Evolutionary conservation across 2,888 invertebrate genomes (phyloP), one percentile per base, ranked within the genome.

Genomic region (Drosophila engyochracea): DNA sequence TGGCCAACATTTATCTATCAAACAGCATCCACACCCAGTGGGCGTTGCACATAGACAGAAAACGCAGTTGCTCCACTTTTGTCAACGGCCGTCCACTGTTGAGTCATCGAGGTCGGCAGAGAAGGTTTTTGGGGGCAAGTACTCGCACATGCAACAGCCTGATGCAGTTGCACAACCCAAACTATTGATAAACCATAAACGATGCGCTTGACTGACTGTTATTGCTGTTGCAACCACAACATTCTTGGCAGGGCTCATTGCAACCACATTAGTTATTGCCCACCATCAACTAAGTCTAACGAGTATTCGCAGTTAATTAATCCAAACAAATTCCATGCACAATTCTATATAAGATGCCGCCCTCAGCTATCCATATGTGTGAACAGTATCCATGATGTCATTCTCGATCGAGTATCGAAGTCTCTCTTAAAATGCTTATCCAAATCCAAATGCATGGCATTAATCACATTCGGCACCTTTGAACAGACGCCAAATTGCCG

Each of bases 1-100:
- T 82, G 86, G 65, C 84, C 69, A 65, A 65, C 70, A 69, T 59
- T 47, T 57, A 54, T 74, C 4, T 25, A 54, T 35, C 33, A 33
- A 33, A 16, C 82, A 63, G 58, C 59, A 25, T 71, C 83, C 83
- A 87, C 84, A 84, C 84, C 89, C 85, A 84, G 84, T 89, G 88
- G 84, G 84, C 89, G 89, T 89, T 79, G 51, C 76, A 81, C 75
- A 72, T 63, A 52, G 66, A 52, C 54, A 41, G 37, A 66, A 62
- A 74, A 57, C 54, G 57, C 28, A 35, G 73, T 39, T 76, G 88
- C 78, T 83, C 86, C 52, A 89, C 66, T 70, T 83, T 72, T 35
- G 57, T 41, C 63, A 71, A 31, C 22, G 31, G 51, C 39, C 52
- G 51, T 60, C 41, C 57, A 39, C 41, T 37, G 79, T 74, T 82